Evolutionary conservation across 2,888 invertebrate genomes (phyloP).

Genomic region (Apamea sordens): DNA sequence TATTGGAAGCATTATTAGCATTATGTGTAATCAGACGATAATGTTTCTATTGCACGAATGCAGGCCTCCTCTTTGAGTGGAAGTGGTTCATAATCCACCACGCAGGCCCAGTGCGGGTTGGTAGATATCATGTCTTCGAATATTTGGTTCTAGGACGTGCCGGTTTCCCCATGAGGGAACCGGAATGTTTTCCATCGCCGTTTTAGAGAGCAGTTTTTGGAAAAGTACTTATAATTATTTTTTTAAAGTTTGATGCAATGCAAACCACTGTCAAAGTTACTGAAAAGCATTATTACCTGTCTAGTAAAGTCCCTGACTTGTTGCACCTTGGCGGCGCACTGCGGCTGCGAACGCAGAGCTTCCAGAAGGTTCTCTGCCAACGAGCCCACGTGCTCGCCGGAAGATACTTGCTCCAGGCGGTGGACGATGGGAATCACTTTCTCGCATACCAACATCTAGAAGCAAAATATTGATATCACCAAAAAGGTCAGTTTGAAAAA

Average conservation of each 20-base stretch:
- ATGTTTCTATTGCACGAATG: neutral
- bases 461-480: neutral
- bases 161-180: neutral
- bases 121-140: neutral
- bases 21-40: neutral
- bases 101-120: neutral
- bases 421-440: conserved; percentile 98
- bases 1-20: neutral
- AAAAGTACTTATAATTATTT: neutral
- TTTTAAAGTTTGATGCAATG: neutral
- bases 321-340: conserved; percentile 96
- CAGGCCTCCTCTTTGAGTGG: neutral
- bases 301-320: conserved; percentile 98
- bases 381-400: conserved; percentile 99
- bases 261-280: neutral
- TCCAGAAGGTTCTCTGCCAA: conserved; percentile 98
- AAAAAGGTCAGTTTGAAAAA: neutral
- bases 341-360: conserved; percentile 94
- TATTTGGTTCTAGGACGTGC: neutral
- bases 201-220: neutral
- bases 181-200: neutral
- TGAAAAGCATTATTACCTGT: conserved; percentile 75
- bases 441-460: conserved; percentile 94
- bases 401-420: conserved; percentile 98
- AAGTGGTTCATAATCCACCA: neutral